Evolutionary conservation across 2,888 invertebrate species (phyloP).

Genomic region (Nymphalis polychloros): DNA sequence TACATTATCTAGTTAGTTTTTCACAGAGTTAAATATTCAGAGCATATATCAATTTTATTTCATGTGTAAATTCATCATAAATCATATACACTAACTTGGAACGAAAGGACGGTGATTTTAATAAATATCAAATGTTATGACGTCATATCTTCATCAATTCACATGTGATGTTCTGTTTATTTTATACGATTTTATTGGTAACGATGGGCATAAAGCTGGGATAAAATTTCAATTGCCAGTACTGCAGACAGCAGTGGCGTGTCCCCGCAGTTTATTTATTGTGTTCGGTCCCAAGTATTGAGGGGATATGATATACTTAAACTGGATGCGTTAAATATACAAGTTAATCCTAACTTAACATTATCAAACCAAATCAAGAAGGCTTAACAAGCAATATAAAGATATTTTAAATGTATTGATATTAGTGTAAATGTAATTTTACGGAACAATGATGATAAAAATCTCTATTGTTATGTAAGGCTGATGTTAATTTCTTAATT

Average conservation of each 20-base stretch:
- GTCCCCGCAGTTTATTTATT: constrained; percentile 77
- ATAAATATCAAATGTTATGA: constrained; percentile 58
- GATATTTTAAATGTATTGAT: neutral
- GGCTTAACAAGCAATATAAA: neutral
- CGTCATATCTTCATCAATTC: constrained; percentile 55
- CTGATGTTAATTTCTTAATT: too few relatives aligned
- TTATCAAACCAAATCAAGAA: neutral
- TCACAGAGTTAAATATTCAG: too few relatives aligned
- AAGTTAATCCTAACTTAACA: too few relatives aligned
- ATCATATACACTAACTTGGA: neutral
- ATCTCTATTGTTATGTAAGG: too few relatives aligned
- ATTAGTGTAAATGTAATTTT: too few relatives aligned
- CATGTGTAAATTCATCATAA: neutral
- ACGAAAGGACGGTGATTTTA: constrained; percentile 38
- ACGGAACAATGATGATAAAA: too few relatives aligned
- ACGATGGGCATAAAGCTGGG: constrained; percentile 72
- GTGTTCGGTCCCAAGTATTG: constrained; percentile 64
- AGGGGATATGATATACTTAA: constrained; percentile 41
- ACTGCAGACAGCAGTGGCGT: constrained; percentile 69
- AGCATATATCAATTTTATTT: neutral
- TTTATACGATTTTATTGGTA: constrained; percentile 72
- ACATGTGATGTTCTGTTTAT: constrained; percentile 63
- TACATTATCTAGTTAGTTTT: too few relatives aligned
- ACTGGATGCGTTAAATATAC: constrained; percentile 25
- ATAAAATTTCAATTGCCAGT: constrained; percentile 79